Evolutionary conservation across 2,113 vertebrate genomes (phyloP).

Genomic region (Cephalopterus ornatus): DNA sequence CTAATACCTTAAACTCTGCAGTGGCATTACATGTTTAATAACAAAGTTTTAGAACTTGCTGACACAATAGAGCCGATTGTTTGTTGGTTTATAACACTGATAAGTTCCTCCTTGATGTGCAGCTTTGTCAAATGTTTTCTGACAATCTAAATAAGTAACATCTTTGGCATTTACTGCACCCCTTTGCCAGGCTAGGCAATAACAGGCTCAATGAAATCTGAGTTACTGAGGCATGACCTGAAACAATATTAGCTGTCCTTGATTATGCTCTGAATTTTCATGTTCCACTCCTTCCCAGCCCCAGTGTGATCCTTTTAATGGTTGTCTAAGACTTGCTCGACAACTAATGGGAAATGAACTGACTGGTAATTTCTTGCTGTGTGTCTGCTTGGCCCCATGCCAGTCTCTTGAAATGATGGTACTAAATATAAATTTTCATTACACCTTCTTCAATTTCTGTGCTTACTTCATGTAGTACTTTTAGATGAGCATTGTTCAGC

Average conservation of each 20-base stretch:
- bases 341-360: slow-evolving; percentile 64
- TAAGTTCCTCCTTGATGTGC: background rate
- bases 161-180: slow-evolving; percentile 38
- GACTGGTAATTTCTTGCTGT: slow-evolving; percentile 48
- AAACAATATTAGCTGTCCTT: slow-evolving; percentile 59
- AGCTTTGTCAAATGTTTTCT: slow-evolving; percentile 29
- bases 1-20: background rate
- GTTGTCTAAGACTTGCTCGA: slow-evolving; percentile 53
- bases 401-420: slow-evolving; percentile 35
- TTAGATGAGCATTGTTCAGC: background rate
- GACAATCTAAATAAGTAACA: slow-evolving; percentile 41
- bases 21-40: background rate
- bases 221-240: slow-evolving; percentile 61
- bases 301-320: slow-evolving; percentile 49
- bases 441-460: slow-evolving; percentile 34
- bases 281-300: slow-evolving; percentile 20
- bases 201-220: slow-evolving; percentile 34
- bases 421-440: slow-evolving; percentile 62
- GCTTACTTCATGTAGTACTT: slow-evolving; percentile 28
- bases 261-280: slow-evolving; percentile 54
- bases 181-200: background rate
- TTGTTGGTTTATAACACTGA: background rate
- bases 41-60: slow-evolving; percentile 9
- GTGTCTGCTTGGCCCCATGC: slow-evolving; percentile 34
- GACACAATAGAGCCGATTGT: background rate